Conservation (phyloP, 2,888 invertebrate species). For the Oscheius onirici region DNA sequence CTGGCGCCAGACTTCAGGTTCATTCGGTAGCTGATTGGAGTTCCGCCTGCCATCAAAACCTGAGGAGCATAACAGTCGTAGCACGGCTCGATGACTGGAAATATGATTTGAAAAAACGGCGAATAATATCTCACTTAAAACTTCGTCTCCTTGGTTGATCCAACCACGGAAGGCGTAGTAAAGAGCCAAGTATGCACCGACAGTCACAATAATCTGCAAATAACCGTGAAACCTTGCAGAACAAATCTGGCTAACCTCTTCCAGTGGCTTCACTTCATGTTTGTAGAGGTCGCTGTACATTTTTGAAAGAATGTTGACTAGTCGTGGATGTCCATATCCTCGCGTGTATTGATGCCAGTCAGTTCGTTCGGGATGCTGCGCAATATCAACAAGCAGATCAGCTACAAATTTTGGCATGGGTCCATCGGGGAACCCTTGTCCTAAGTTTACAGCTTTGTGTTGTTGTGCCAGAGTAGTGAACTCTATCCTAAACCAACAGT, state of each 20-base stretch:
- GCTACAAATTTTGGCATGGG: slow-evolving; percentile 67
- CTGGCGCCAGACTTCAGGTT: slow-evolving; percentile 75
- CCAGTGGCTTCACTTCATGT: slow-evolving; percentile 73
- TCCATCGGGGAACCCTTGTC: slow-evolving; percentile 71
- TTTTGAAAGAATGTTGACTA: slow-evolving; percentile 85
- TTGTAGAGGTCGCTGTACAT: slow-evolving; percentile 84
- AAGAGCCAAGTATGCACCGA: slow-evolving; percentile 93
- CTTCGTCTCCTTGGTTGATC: slow-evolving; percentile 81
- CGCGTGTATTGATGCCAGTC: slow-evolving; percentile 68
- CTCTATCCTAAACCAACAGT: slow-evolving; percentile 66
- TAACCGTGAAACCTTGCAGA: slow-evolving; percentile 81
- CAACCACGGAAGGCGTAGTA: slow-evolving; percentile 87
- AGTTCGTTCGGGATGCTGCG: slow-evolving; percentile 58
- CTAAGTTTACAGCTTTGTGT: slow-evolving; percentile 70
- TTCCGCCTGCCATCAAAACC: slow-evolving; percentile 87
- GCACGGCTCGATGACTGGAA: slow-evolving; percentile 87
- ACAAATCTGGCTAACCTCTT: background rate
- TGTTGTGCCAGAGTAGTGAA: slow-evolving; percentile 68
- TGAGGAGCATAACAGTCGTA: slow-evolving; percentile 98
- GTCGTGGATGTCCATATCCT: slow-evolving; percentile 74
- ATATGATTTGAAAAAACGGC: background rate
- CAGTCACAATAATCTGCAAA: slow-evolving; percentile 79
- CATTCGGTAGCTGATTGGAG: slow-evolving; percentile 86
- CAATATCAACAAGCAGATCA: slow-evolving; percentile 60
- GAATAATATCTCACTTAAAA: slow-evolving; percentile 61